phyloP scores from a whole-genome alignment of 2,113 vertebrate genomes.

The Pomatostomus ruficeps region DNA sequence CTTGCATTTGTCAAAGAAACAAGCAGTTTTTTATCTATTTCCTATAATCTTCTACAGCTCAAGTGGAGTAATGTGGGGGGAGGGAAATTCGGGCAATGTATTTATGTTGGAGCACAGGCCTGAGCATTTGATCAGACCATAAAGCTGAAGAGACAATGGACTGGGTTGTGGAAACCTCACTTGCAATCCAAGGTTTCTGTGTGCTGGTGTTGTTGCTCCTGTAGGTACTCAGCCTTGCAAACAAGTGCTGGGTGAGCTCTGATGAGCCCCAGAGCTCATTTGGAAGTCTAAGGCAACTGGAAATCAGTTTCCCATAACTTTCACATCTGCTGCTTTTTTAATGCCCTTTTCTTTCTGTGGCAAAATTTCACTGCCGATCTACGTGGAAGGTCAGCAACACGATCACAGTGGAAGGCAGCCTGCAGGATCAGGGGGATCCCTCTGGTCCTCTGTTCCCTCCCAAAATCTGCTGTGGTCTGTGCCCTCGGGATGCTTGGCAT shows the following conservation, averaged over 20 bases:
- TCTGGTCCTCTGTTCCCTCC: background rate
- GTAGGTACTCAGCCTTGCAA: background rate
- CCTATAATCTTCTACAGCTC: constrained; percentile 61
- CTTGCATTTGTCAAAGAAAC: constrained; percentile 73
- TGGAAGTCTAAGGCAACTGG: background rate
- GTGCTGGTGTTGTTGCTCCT: background rate
- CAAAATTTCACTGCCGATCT: background rate
- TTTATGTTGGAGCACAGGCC: constrained; percentile 46
- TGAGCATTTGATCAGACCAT: background rate
- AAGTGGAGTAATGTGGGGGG: constrained; percentile 19
- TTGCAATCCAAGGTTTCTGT: background rate
- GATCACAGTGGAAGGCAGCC: background rate
- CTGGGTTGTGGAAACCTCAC: background rate
- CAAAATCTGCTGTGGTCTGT: background rate
- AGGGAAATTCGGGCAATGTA: constrained; percentile 4
- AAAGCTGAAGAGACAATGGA: background rate
- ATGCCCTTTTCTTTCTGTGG: background rate
- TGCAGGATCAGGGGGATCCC: background rate
- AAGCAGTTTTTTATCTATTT: constrained; percentile 64
- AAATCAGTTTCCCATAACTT: background rate
- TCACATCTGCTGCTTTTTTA: background rate
- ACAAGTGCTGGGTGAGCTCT: background rate
- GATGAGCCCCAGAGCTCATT: background rate
- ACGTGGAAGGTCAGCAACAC: fast-evolving
- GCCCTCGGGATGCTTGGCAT: background rate